phyloP scores from a whole-genome alignment of 2,797 vertebrate species.

The Muraenolepis orangiensis region DNA sequence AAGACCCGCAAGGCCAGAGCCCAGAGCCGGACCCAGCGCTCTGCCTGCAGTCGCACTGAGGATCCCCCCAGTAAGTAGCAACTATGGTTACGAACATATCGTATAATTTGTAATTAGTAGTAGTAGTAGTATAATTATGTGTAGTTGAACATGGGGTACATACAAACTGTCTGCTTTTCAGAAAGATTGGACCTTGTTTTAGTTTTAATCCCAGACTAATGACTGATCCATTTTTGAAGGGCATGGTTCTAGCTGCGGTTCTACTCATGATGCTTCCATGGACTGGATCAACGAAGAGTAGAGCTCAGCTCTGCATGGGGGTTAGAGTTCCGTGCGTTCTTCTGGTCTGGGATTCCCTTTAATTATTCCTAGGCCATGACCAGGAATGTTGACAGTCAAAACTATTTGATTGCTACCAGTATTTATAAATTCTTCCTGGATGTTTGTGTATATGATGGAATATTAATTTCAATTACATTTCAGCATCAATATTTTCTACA shows the following conservation, averaged over 20 bases:
- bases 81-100: too few species aligned
- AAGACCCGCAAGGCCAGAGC: conserved; percentile 18
- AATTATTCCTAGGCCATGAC: not conserved
- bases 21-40: not conserved
- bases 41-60: conserved; percentile 31
- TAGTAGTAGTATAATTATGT: too few species aligned
- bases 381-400: not conserved
- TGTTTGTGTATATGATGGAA: too few species aligned
- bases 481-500: not conserved
- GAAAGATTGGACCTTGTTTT: not conserved
- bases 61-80: conserved; percentile 53
- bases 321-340: not conserved
- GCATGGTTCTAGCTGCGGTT: conserved; percentile 32
- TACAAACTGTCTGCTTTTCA: not conserved
- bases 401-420: not conserved
- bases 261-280: conserved; percentile 75
- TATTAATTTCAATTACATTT: too few species aligned
- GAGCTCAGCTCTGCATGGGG: conserved; percentile 18
- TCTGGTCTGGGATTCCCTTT: not conserved
- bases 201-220: not conserved
- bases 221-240: conserved; percentile 37
- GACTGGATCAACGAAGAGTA: conserved; percentile 89
- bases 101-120: too few species aligned
- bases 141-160: not conserved
- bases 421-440: not conserved